Evolutionary conservation across 2,797 vertebrate species (phyloP).

Genomic region (Thamnophis elegans): DNA sequence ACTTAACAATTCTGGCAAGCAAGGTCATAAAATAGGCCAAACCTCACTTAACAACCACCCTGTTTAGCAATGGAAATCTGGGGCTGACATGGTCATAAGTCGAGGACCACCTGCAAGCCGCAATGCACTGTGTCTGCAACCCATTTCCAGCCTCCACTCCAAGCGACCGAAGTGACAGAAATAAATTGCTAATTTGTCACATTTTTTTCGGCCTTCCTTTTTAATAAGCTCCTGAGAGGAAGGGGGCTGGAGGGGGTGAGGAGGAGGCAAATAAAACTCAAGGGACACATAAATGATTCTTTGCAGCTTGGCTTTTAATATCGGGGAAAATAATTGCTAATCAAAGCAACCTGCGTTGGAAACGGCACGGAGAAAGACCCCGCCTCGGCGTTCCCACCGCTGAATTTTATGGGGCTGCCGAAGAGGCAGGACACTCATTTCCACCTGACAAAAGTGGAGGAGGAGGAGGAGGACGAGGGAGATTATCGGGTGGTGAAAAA

Average conservation of each 20-base stretch:
- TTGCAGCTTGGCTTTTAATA: constrained; percentile 63
- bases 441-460: constrained; percentile 77
- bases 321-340: constrained; percentile 72
- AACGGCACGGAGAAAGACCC: constrained; percentile 39
- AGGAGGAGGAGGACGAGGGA: constrained; percentile 71
- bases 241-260: too few species aligned
- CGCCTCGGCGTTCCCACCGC: constrained; percentile 45
- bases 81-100: not conserved
- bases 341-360: constrained; percentile 48
- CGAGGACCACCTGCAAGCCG: not conserved
- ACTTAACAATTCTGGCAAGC: not conserved
- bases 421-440: constrained; percentile 81
- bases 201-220: constrained; percentile 23
- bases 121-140: not conserved
- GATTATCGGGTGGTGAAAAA: constrained; percentile 81
- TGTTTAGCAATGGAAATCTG: not conserved
- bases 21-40: not conserved
- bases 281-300: constrained; percentile 58
- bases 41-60: not conserved
- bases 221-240: constrained; percentile 38
- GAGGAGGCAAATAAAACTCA: constrained; percentile 22
- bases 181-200: constrained; percentile 45
- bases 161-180: constrained; percentile 44
- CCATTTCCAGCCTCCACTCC: not conserved
- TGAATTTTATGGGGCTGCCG: constrained; percentile 64